Percentiles rank a stretch among this genome's conserved stretches.
These are phyloP conservation scores for Dorcus hopei DNA, from an alignment of 2,888 invertebrate species.

Conservation along the genomic window DNA sequence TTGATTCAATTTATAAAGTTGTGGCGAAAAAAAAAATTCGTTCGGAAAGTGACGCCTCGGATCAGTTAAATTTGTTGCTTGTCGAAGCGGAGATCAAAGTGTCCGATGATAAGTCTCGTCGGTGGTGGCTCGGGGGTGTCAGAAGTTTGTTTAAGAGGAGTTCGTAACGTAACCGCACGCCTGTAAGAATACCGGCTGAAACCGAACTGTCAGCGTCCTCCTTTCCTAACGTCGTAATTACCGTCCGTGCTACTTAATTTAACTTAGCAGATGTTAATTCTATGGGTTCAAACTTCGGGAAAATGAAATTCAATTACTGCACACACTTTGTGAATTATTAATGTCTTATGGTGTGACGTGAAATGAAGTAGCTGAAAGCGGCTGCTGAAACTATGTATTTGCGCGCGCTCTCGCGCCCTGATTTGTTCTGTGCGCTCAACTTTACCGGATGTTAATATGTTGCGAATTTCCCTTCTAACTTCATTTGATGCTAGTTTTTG, in stretches of 20 bases:
- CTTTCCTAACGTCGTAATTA: conserved; percentile 23
- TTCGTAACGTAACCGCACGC: conserved; percentile 4
- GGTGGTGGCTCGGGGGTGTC: background rate
- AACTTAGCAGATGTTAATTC: conserved; percentile 11
- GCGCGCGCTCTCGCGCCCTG: too few relatives aligned
- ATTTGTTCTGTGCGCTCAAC: too few relatives aligned
- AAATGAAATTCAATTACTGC: conserved; percentile 13
- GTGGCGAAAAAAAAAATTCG: background rate
- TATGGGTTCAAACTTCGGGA: conserved; percentile 10
- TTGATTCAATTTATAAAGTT: background rate
- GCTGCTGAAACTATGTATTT: too few relatives aligned
- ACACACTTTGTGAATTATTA: conserved; percentile 11
- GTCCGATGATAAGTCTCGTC: conserved; percentile 7
- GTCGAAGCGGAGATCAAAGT: conserved; percentile 9
- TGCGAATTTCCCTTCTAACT: too few relatives aligned
- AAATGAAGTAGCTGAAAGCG: background rate
- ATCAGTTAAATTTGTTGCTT: conserved; percentile 16
- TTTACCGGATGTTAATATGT: too few relatives aligned
- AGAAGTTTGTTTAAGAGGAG: conserved; percentile 5
- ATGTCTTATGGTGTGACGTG: conserved; percentile 2
- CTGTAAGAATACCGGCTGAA: conserved; percentile 2
- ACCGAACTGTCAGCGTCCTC: conserved; percentile 21
- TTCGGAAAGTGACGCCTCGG: conserved; percentile 8
- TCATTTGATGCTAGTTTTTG: too few relatives aligned
- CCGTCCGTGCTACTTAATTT: conserved; percentile 22